phyloP scores from a whole-genome alignment of 2,888 invertebrate species.

The Dichetophora obliterata region DNA sequence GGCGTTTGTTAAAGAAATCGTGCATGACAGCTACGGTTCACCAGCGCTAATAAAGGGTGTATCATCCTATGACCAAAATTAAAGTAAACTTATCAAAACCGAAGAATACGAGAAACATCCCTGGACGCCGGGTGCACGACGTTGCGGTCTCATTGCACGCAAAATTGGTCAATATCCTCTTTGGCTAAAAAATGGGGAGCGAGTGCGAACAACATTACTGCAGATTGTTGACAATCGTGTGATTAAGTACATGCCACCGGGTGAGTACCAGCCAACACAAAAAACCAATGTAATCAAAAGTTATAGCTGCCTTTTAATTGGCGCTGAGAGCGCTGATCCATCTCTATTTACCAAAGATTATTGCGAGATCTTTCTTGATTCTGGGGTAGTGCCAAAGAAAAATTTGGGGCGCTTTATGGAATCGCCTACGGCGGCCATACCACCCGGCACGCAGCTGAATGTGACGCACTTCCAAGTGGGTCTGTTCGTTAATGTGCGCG shows the following conservation, averaged over 20 bases:
- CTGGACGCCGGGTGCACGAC: slow-evolving; percentile 77
- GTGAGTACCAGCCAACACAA: slow-evolving; percentile 76
- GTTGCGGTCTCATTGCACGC: slow-evolving; percentile 88
- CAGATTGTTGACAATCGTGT: slow-evolving; percentile 98
- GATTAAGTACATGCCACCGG: slow-evolving; percentile 89
- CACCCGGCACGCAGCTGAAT: slow-evolving; percentile 90
- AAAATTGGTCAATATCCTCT: slow-evolving; percentile 94
- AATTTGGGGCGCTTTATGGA: slow-evolving; percentile 85
- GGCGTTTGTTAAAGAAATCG: slow-evolving; percentile 83
- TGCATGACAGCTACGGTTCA: slow-evolving; percentile 76
- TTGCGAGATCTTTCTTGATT: slow-evolving; percentile 85
- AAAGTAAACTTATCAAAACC: slow-evolving; percentile 73
- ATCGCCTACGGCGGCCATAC: slow-evolving; percentile 85
- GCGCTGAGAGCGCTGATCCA: slow-evolving; percentile 88
- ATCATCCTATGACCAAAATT: slow-evolving; percentile 66
- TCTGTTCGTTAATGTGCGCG: slow-evolving; percentile 90
- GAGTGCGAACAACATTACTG: slow-evolving; percentile 82
- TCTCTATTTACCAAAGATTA: slow-evolving; percentile 89
- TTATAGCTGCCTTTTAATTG: slow-evolving; percentile 84
- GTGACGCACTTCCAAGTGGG: slow-evolving; percentile 92
- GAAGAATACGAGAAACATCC: slow-evolving; percentile 69
- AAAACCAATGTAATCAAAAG: slow-evolving; percentile 70
- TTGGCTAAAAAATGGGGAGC: slow-evolving; percentile 89
- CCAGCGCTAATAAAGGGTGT: slow-evolving; percentile 70
- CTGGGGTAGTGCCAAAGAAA: slow-evolving; percentile 93